Base-by-base conservation (phyloP, 2,888 invertebrate genomes). In the Ichneumon xanthorius region DNA sequence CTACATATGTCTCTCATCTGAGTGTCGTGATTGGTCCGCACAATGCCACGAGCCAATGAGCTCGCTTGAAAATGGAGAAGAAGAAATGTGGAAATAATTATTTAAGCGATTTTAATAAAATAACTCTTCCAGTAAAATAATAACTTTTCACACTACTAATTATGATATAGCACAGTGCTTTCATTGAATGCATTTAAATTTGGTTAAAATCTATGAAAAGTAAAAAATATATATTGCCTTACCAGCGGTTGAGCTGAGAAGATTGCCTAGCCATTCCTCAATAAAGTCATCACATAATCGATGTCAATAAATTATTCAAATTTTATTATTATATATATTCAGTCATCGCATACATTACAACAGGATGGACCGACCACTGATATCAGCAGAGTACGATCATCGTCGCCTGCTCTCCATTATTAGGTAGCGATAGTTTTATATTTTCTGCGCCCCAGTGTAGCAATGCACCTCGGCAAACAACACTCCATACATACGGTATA, bases 401-500 rank as follows among this genome's bases (percentile, higher is more conserved):
- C 11, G 93, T 92, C n/a, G 93, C 90, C 87, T 92, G 93, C 70
- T 94, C 94, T 14, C 89, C 89, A 58, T 88, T 92, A 67, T 90
- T 91, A 22, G 92, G 91, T 76, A 92, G 90, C 88, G 93, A 93
- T 79, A 94, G 88, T 90, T 94, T 94, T 45, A 94, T 94, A 81
- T 93, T 92, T 80, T 94, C 93, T 0, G 93, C 93, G 77, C 89
- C 92, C 94, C 94, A 94, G 84, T 94, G 92, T 22, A 94, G 88
- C 9, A 94, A 88, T 4, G 94, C 94, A 76, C 92, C 90, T 86
- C 93, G 95, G 89, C 95, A 96, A 67, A 99, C 97, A 77, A 99
- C 95, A 3, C 97, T 97, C 99, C 99, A 99, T 33, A 99, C 98
- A 94, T 99, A 99, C 0, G 99, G 99, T 89, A 99, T 98, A 95